Evolutionary conservation across 35 echinoderm and acorn worm genomes (phyloP), one percentile per base, ranked within the genome.

Genomic region (Ophioderma brevispina): DNA sequence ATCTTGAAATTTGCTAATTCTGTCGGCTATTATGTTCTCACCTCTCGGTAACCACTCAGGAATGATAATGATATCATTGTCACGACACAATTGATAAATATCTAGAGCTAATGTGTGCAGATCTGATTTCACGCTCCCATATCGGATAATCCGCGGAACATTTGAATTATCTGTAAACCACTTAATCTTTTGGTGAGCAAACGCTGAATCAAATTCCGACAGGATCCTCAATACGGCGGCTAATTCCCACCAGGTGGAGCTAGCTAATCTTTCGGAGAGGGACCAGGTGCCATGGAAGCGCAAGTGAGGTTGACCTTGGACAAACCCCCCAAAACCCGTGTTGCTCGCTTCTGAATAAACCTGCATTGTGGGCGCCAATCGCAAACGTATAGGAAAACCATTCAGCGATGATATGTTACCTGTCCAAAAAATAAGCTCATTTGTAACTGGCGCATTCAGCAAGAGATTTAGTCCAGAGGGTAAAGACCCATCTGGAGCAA

Each of bases 301-400:
- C 52, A 77, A 37, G 21, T 91, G 4, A 0, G 52, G 0, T 1
- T 64, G 3, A 18, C 25, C 38, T 1, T 70, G 32, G 13, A 89
- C 33, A 31, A 35, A 91, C 0, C 80, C 89, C 4, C 89, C 80
- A 32, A 4, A 76, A 76, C 89, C 80, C 0, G 36, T 84, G 15
- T 82, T 55, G 42, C 89, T 84, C 8, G 89, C 80, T 38, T 91
- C 89, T 14, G 89, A 91, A 37, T 75, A 91, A 38, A 84, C 63
- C 25, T 37, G 55, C 35, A 77, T 21, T 0, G 89, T 63, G 13
- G 55, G 80, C 1, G 80, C 80, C 21, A 91, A 75, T 35, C 39
- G 35, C 33, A 35, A 78, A 32, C 33, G 50, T 19, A 91, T 70
- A 13, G 80, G 37, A 76, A 84, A 84, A 13, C 80, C 80, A 33